These are phyloP conservation scores for Melanerpes formicivorus DNA, from an alignment of 2,113 vertebrate genomes.

Conservation along the genomic window DNA sequence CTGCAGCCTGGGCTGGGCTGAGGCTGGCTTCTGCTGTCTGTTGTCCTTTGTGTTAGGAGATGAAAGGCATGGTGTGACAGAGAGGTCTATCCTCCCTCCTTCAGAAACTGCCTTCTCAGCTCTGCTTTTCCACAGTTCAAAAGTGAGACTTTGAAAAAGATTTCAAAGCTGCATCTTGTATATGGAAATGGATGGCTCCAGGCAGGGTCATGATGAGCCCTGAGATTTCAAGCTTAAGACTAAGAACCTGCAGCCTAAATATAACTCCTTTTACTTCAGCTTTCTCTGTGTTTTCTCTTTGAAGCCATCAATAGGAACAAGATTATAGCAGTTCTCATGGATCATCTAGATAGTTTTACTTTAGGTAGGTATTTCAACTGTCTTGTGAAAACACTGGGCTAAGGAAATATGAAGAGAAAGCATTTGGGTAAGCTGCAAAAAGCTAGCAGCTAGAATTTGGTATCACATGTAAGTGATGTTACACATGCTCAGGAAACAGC, in stretches of 20 bases:
- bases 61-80: background rate
- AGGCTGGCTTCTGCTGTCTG: background rate
- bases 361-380: background rate
- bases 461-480: background rate
- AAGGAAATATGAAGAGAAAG: background rate
- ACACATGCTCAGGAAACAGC: background rate
- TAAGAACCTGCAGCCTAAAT: background rate
- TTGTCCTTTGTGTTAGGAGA: background rate
- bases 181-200: conserved; percentile 22
- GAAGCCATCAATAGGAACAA: background rate
- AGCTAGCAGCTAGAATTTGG: background rate
- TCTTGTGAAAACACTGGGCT: background rate
- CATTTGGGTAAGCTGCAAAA: background rate
- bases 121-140: conserved; percentile 1
- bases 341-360: background rate
- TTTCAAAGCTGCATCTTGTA: conserved; percentile 24
- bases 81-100: background rate
- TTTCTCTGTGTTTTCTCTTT: background rate
- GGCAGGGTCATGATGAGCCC: background rate
- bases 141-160: background rate
- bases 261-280: background rate
- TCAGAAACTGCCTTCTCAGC: background rate
- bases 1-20: background rate
- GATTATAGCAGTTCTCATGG: background rate
- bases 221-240: background rate